Evolutionary conservation across 2,888 invertebrate species (phyloP), one percentile per base, ranked within the genome.

Genomic region (Eumerus sabulonum): DNA sequence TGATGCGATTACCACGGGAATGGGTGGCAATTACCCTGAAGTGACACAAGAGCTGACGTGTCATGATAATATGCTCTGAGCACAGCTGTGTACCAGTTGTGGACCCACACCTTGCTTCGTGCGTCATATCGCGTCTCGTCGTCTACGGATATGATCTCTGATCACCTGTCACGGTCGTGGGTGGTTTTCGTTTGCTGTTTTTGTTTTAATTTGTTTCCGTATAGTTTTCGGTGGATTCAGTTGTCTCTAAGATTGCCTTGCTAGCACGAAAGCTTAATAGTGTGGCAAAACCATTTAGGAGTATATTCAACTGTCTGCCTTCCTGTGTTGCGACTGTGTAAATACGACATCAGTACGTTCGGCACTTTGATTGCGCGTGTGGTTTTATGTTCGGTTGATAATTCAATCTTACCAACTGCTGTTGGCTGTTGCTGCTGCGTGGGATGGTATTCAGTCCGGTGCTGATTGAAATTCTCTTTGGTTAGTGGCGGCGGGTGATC

Each of bases 301-400:
- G 27, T 27, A 7, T 7, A 27, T 27, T 27, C 27, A 27, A 27
- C 3, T 27, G 27, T 27, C 27, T 27, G 27, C 2, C 27, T 4
- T 27, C 11, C 19, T 16, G 3, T 18, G 40, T 9, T 40, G n/a
- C 35, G n/a, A n/a, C 60, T 53, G 63, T 47, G 57, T 48, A 57
- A 67, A 72, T 53, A 68, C 45, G 45, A 27, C 9, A 13, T 12
- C 19, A 5, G 36, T 0, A 27, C 27, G 3, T 67, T 73, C 59
- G 57, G 67, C 57, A 73, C 62, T 77, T 77, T 77, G 77, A 77
- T 59, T 73, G 62, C 72, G 47, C 67, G 42, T 48, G 42, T 48
- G 35, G 48, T 48, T 19, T 18, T 16, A 36, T 27, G 27, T 45
- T 68, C 40, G 51, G 45, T 17, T 67, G 72, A 73, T 77, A 68